Conservation (phyloP, 2,888 invertebrate genomes). For the Linnaemya tessellans region DNA sequence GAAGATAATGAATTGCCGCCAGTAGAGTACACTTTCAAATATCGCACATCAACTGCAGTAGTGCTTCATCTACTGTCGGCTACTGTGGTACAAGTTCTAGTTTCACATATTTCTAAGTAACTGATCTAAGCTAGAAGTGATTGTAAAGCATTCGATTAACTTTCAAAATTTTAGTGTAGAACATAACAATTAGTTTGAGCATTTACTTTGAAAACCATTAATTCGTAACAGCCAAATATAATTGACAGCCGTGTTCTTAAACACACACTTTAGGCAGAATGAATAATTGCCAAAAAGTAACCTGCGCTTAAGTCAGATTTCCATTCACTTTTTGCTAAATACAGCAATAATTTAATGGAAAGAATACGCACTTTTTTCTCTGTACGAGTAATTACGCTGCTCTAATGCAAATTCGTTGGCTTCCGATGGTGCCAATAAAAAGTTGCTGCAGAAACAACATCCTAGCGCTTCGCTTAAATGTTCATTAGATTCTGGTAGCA, state of each 20-base stretch:
- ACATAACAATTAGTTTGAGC: neutral
- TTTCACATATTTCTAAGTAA: too few species aligned
- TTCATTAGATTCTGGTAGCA: constrained; percentile 18
- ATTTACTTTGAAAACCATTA: neutral
- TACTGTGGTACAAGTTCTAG: too few species aligned
- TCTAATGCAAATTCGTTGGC: constrained; percentile 33
- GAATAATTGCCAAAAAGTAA: neutral
- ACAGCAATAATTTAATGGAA: neutral
- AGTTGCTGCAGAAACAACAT: neutral
- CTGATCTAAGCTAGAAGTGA: too few species aligned
- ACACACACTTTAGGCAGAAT: neutral
- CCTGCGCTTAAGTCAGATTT: neutral
- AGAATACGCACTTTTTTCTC: constrained; percentile 21
- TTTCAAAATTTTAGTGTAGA: constrained; percentile 5
- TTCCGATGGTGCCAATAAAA: constrained; percentile 13
- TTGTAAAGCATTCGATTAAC: neutral
- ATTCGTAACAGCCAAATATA: neutral
- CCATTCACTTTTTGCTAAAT: constrained; percentile 39
- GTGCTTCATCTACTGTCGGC: too few species aligned
- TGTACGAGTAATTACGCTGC: constrained; percentile 3
- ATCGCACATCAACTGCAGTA: too few species aligned
- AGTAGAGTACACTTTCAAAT: too few species aligned
- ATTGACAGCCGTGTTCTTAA: constrained; percentile 7
- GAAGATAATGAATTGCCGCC: too few species aligned
- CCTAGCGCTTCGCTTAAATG: neutral